Evolutionary conservation across 2,113 vertebrate genomes (phyloP), one percentile per base, ranked within the genome.

Genomic region (Meriones unguiculatus): DNA sequence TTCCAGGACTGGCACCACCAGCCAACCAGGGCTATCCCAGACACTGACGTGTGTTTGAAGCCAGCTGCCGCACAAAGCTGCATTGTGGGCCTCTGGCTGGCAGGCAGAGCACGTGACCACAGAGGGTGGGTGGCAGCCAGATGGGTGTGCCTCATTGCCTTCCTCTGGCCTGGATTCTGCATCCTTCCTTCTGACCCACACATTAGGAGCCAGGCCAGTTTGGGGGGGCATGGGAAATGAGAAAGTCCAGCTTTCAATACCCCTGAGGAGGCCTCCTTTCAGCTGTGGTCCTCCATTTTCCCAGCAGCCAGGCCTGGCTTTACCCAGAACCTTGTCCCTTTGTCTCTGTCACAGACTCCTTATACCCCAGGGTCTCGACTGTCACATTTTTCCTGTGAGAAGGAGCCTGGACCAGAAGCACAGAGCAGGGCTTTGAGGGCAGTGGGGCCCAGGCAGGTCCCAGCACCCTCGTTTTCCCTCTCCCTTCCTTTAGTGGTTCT

Each of bases 41-140:
- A 87, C 89, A 35, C 25, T 8, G 0, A 46, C 24, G 52, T 89
- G 87, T 41, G 57, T 41, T 50, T 77, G 0, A 6, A 82, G 93
- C 97, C 96, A 96, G 95, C 96, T 88, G 95, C 84, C 1, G 0
- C 90, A 97, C 96, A 97, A 90, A 94, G 97, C 54, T 0, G 0
- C 94, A 70, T 90, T 97, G 97, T 97, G 88, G 89, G 77, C 57
- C 77, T 85, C 25, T 0, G 70, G 62, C 73, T 75, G 69, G 24
- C 5, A 0, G 86, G 77, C 30, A 2, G 46, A 28, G 20, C 97
- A 93, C 1, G 3, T 97, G 97, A 97, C 10, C 0, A 15, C 90
- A 50, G 89, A 87, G 78, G 73, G 82, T 75, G 87, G 93, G 87
- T 0, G 17, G 76, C 6, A 35, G 75, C 69, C 70, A 89, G 70